Evolutionary conservation across 2,797 vertebrate species (phyloP), one percentile per base, ranked within the genome.

Genomic region (Fistularia tabacaria): DNA sequence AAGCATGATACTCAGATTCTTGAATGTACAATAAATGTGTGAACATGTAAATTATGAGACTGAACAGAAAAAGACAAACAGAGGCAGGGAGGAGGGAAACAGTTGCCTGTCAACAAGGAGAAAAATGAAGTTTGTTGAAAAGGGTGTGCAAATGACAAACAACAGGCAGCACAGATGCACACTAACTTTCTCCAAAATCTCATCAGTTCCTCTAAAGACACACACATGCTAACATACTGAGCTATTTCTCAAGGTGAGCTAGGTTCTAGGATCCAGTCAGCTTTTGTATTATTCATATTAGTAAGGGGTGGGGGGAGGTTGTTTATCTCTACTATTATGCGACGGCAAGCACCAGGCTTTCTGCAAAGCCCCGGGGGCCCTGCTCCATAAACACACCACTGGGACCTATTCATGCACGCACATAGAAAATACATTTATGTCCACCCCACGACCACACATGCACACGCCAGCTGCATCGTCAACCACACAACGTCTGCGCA

Each of bases 271-370:
- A 64, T 68, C 48, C 64, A 62, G 57, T 79, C 65, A 52, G 76
- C 79, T 80, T 59, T 62, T 87, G 76, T 81, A 85, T 88, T 85
- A 85, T 86, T 87, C 83, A 86, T 86, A 76, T 79, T 69, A 74
- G 64, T 8, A 10, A 43, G 55, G 46, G 13, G 51, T 54, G 43
- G 47, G 38, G 14, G 15, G n/a, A n/a, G 55, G 55, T 66, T 83
- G 82, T 86, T 87, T 84, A 77, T 80, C 74, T 71, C 73, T 44
- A 59, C 63, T 59, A 71, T 73, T 77, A 80, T 83, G 73, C 37
- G 44, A 52, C 49, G 7, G 71, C 70, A 14, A 65, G 59, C 52
- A 43, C 72, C 57, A 1, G 73, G 62, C 73, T 76, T 69, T 74
- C 80, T 64, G 15, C 51, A 57, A 62, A 73, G 64, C 66, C 77